phyloP scores from a whole-genome alignment of 92 coral and sea anemone species.

The Parazoanthus darwini region DNA sequence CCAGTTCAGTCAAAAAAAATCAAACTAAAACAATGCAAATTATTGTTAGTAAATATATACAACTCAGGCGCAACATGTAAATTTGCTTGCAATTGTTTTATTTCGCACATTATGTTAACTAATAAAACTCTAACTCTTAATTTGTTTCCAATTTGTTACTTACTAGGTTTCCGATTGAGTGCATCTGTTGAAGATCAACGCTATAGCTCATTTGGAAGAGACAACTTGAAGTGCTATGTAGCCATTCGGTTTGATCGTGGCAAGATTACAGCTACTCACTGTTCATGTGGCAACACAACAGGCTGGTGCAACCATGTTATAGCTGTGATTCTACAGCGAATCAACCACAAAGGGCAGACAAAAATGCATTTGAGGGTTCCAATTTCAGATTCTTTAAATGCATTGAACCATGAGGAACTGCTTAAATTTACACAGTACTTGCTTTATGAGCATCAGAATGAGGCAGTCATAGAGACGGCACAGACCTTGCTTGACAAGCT shows the following conservation, averaged over 20 bases:
- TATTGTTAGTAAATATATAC: too few species aligned
- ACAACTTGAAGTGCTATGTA: slow-evolving; percentile 54
- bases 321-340: slow-evolving; percentile 75
- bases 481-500: slow-evolving; percentile 81
- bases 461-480: slow-evolving; percentile 81
- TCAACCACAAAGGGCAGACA: slow-evolving; percentile 49
- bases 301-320: slow-evolving; percentile 92
- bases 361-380: slow-evolving; percentile 63
- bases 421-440: slow-evolving; percentile 88
- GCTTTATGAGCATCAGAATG: slow-evolving; percentile 79
- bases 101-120: too few species aligned
- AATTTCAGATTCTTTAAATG: slow-evolving; percentile 84
- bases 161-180: slow-evolving; percentile 89
- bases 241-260: slow-evolving; percentile 92
- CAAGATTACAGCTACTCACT: slow-evolving; percentile 86
- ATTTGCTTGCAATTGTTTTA: too few species aligned
- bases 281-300: slow-evolving; percentile 71
- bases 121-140: too few species aligned
- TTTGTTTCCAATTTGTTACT: too few species aligned
- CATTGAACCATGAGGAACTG: slow-evolving; percentile 77
- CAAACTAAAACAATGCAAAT: too few species aligned
- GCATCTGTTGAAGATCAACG: slow-evolving; percentile 68
- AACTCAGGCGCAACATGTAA: too few species aligned
- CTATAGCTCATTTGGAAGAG: slow-evolving; percentile 4
- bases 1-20: too few species aligned